phyloP scores from a whole-genome alignment of 2,888 invertebrate species.

The Deilephila elpenor region DNA sequence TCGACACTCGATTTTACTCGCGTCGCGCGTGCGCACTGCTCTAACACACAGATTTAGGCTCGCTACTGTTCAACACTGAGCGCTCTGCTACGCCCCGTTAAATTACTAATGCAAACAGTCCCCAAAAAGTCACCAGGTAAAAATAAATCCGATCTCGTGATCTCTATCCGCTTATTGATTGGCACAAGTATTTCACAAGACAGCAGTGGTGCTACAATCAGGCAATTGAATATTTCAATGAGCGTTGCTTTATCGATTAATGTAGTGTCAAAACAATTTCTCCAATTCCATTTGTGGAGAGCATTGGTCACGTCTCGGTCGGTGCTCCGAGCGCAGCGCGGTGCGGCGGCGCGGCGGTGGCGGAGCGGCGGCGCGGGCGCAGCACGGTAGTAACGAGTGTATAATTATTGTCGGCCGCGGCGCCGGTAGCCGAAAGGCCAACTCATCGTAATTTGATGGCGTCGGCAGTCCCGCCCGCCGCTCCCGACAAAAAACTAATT shows the following conservation, averaged over 20 bases:
- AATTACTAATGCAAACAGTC: constrained; percentile 31
- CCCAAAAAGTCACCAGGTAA: constrained; percentile 2
- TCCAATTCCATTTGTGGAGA: constrained; percentile 61
- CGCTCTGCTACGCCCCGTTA: constrained; percentile 43
- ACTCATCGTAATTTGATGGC: constrained; percentile 85
- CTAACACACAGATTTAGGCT: constrained; percentile 44
- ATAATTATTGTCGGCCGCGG: constrained; percentile 78
- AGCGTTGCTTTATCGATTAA: constrained; percentile 47
- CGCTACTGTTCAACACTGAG: constrained; percentile 47
- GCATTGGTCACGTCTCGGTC: constrained; percentile 61
- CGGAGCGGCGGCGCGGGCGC: constrained; percentile 34
- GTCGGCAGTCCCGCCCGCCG: constrained; percentile 77
- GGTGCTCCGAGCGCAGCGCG: constrained; percentile 37
- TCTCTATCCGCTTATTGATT: constrained; percentile 1
- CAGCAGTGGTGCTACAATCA: constrained; percentile 9
- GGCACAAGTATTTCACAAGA: constrained; percentile 20
- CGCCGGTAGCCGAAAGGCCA: constrained; percentile 82
- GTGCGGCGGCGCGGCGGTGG: constrained; percentile 35
- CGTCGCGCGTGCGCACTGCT: constrained; percentile 63
- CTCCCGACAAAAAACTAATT: constrained; percentile 82
- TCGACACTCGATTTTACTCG: constrained; percentile 71
- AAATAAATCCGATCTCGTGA: constrained; percentile 15
- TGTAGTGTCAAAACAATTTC: constrained; percentile 67
- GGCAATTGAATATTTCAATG: constrained; percentile 23
- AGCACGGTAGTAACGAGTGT: constrained; percentile 84